Conservation (phyloP, 2,888 invertebrate genomes). For the Scaptodrosophila latifasciaeformis region DNA sequence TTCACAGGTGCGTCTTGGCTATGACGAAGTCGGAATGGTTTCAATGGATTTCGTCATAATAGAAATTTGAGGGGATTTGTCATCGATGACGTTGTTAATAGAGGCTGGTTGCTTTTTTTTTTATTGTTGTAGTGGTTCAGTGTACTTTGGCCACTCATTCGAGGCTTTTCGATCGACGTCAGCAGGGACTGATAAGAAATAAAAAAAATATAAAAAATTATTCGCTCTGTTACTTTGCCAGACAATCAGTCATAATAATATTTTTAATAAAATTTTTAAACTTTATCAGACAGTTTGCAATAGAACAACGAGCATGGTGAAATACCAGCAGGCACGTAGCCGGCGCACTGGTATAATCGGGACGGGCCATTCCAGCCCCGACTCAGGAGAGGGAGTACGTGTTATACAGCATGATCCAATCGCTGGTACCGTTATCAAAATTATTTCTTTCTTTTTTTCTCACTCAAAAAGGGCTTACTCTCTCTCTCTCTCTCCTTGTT, state of each 20-base stretch:
- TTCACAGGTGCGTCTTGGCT: no score
- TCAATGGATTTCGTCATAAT: constrained; percentile 12
- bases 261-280: background rate
- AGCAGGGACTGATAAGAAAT: constrained; percentile 40
- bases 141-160: constrained; percentile 42
- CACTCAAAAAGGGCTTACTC: no score
- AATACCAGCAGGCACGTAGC: constrained; percentile 57
- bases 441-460: no score
- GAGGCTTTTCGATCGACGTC: background rate
- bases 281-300: constrained; percentile 22
- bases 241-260: constrained; percentile 57
- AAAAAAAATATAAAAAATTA: no score
- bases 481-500: no score
- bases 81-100: constrained; percentile 29
- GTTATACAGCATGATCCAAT: constrained; percentile 21
- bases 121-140: no score
- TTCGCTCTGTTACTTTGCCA: constrained; percentile 27
- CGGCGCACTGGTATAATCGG: constrained; percentile 13
- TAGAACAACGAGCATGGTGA: constrained; percentile 38
- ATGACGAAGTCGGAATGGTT: constrained; percentile 19
- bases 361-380: no score
- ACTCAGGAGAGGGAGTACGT: constrained; percentile 38
- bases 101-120: no score
- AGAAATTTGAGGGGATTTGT: constrained; percentile 22
- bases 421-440: no score